A percentile compares a stretch with the other conserved stretches of the same genome.
Evolutionary conservation across 2,888 invertebrate species (phyloP).

Genomic region (Strigamia transsilvanica): DNA sequence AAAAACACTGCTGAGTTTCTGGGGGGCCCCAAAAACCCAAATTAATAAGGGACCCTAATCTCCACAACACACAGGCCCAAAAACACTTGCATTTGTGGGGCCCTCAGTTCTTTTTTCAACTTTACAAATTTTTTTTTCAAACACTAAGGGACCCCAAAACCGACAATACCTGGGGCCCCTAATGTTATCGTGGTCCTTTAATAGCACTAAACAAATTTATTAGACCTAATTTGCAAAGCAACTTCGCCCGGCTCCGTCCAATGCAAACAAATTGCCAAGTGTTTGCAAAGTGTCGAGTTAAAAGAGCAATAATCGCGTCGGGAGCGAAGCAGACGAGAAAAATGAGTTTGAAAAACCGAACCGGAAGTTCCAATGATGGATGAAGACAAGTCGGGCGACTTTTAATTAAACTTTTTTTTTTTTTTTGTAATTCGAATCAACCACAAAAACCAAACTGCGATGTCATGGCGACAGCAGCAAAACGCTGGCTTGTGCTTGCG

Average conservation of each 20-base stretch:
- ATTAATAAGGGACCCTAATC: too few species aligned
- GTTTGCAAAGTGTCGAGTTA: slow-evolving; percentile 8
- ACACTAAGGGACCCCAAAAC: too few species aligned
- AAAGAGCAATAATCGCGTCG: neutral
- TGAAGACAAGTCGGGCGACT: too few species aligned
- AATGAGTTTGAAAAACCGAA: neutral
- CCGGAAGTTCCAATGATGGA: too few species aligned
- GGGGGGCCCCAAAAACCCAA: too few species aligned
- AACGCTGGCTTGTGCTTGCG: too few species aligned
- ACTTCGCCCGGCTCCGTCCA: neutral
- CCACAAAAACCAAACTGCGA: neutral
- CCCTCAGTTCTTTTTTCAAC: too few species aligned
- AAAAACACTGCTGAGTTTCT: too few species aligned
- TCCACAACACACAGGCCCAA: too few species aligned
- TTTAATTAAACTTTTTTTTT: neutral
- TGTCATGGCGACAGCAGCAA: neutral
- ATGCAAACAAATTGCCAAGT: neutral
- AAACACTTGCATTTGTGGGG: too few species aligned
- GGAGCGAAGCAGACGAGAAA: neutral
- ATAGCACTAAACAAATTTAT: neutral
- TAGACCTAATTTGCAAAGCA: neutral
- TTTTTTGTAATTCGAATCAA: neutral
- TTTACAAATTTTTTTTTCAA: too few species aligned
- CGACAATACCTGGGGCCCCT: too few species aligned
- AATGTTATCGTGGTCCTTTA: neutral